phyloP scores from a whole-genome alignment of 2,113 vertebrate species.

The Melanotaenia duboulayi region DNA sequence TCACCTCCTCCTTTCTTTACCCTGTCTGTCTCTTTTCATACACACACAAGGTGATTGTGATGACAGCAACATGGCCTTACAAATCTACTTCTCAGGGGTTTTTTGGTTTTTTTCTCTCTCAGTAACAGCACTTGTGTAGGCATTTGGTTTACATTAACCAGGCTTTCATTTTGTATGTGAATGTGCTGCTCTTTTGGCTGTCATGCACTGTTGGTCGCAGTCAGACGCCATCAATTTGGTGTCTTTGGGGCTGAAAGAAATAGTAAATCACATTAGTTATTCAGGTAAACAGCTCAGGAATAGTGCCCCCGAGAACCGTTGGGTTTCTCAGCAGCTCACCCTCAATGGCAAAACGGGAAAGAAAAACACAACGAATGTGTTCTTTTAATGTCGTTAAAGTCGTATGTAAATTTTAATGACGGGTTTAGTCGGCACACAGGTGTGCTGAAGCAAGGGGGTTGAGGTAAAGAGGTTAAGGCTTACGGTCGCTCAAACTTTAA shows the following conservation, averaged over 20 bases:
- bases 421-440: constrained; percentile 58
- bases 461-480: constrained; percentile 47
- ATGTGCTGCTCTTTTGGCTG: constrained; percentile 45
- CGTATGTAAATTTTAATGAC: constrained; percentile 64
- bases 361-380: constrained; percentile 54
- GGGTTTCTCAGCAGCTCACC: constrained; percentile 38
- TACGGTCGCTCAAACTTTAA: constrained; percentile 22
- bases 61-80: constrained; percentile 46
- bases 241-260: constrained; percentile 48
- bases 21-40: constrained; percentile 44
- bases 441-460: constrained; percentile 39
- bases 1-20: constrained; percentile 47
- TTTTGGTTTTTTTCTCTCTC: not conserved
- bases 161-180: constrained; percentile 11
- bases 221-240: constrained; percentile 66
- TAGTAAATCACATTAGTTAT: constrained; percentile 60
- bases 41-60: constrained; percentile 42
- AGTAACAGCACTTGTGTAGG: not conserved
- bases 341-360: constrained; percentile 31
- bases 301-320: constrained; percentile 44
- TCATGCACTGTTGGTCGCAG: constrained; percentile 48
- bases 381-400: constrained; percentile 53
- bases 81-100: constrained; percentile 19
- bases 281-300: constrained; percentile 63
- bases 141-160: constrained; percentile 58